Evolutionary conservation across 2,113 vertebrate species (phyloP).

Genomic region (Zapus hudsonius): DNA sequence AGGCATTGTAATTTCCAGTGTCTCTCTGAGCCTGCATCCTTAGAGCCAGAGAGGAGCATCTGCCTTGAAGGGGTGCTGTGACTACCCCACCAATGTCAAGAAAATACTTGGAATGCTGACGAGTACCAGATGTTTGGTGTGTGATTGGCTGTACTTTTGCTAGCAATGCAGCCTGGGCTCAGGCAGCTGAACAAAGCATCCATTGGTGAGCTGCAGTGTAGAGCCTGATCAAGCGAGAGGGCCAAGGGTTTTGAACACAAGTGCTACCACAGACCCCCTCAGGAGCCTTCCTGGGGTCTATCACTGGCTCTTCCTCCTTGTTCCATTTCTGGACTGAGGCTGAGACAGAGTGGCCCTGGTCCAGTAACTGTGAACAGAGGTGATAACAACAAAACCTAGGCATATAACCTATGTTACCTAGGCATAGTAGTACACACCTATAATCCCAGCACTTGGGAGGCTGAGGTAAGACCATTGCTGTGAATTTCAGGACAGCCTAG

Average conservation of each 20-base stretch:
- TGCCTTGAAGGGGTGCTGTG: not conserved
- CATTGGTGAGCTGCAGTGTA: not conserved
- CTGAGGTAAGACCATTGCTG: not conserved
- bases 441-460: not conserved
- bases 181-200: slow-evolving; percentile 29
- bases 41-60: not conserved
- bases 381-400: not conserved
- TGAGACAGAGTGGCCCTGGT: not conserved
- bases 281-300: not conserved
- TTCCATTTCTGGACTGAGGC: not conserved
- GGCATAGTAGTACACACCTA: not conserved
- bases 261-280: not conserved
- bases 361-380: not conserved
- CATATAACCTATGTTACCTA: not conserved
- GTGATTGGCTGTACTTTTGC: not conserved
- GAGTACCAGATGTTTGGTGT: not conserved
- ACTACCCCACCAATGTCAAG: not conserved
- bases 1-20: not conserved
- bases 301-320: not conserved
- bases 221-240: not conserved
- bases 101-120: not conserved
- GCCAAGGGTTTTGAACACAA: accelerated
- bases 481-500: not conserved
- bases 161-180: not conserved
- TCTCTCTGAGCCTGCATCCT: not conserved